A percentile compares a stretch with the other conserved stretches of the same genome.
Conservation (phyloP, 2,797 vertebrate species). For the Poecilia velifera region DNA sequence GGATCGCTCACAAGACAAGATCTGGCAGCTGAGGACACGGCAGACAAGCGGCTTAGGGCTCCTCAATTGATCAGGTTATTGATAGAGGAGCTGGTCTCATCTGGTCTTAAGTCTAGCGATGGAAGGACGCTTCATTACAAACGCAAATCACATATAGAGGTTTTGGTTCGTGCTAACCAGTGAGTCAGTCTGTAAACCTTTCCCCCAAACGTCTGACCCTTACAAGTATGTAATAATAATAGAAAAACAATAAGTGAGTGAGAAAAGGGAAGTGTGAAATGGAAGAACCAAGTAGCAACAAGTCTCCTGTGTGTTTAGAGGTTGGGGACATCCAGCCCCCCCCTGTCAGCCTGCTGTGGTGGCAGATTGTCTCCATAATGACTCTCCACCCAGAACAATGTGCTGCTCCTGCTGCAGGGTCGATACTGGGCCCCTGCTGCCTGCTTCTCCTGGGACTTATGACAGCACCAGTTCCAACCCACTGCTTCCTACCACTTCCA, state of each 20-base stretch:
- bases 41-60: slow-evolving; percentile 18
- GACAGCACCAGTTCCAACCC: slow-evolving; percentile 17
- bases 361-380: slow-evolving; percentile 63
- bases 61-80: slow-evolving; percentile 59
- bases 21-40: slow-evolving; percentile 6
- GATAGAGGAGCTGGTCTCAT: slow-evolving; percentile 62
- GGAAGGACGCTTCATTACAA: slow-evolving; percentile 53
- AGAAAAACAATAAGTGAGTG: background rate
- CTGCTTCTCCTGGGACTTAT: slow-evolving; percentile 64
- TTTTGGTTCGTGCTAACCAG: slow-evolving; percentile 4
- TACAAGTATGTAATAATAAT: background rate
- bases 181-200: slow-evolving; percentile 20
- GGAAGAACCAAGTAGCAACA: slow-evolving; percentile 19
- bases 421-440: slow-evolving; percentile 65
- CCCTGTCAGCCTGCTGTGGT: slow-evolving; percentile 25
- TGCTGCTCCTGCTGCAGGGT: slow-evolving; percentile 47
- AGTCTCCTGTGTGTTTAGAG: slow-evolving; percentile 8
- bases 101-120: slow-evolving; percentile 57
- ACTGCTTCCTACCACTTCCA: slow-evolving; percentile 9
- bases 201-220: slow-evolving; percentile 12
- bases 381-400: slow-evolving; percentile 67
- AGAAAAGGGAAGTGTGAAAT: background rate
- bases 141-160: slow-evolving; percentile 18
- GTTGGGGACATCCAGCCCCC: background rate
- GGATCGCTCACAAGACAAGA: background rate